Base-by-base conservation (phyloP, 2,888 invertebrate genomes). In the Sylvicola cinctus region DNA sequence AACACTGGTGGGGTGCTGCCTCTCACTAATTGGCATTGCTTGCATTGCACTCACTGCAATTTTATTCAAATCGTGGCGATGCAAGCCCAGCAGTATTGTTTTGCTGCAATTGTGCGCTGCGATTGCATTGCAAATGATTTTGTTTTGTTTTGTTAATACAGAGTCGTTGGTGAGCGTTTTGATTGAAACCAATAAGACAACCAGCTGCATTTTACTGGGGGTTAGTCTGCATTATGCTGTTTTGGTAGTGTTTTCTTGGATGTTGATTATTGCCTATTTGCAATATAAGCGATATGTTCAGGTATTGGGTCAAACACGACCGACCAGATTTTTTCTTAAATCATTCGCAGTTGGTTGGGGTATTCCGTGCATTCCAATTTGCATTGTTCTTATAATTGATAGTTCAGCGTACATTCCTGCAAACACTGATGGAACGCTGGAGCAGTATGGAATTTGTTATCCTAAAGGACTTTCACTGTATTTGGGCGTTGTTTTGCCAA, bases 251-350 rank as follows among this genome's bases (percentile, higher is more conserved):
- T 77, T 77, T 45, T 63, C 65, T 45, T 77, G 76, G 77, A 76
- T 76, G 75, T 51, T 75, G 15, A 68, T 76, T 36, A 70, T 74
- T 36, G 74, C 72, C 2, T 54, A 68, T 32, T 53, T 75, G 36
- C 75, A 75, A 49, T 76, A 74, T 48, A 62, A 73, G 36, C 61
- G 71, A 32, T 74, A 74, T 44, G 76, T 76, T 2, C 63, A 66
- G 38, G 70, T 75, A 1, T 56, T 75, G 32, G 73, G 72, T 4
- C 62, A 62, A 2, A 51, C 54, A 10, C 54, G 66, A 27, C 68
- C 69, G 5, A 60, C 65, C 1, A 58, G 67, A 39, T 75, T 73
- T 46, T 66, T 73, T 46, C 48, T 68, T 4, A 73, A 74, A 47
- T 64, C 70, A 12, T 64, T 68, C 2, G 31, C 70, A 1, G 52